phyloP scores from a whole-genome alignment of 1,140 invertebrate genomes.

The Bilobella aurantiaca region DNA sequence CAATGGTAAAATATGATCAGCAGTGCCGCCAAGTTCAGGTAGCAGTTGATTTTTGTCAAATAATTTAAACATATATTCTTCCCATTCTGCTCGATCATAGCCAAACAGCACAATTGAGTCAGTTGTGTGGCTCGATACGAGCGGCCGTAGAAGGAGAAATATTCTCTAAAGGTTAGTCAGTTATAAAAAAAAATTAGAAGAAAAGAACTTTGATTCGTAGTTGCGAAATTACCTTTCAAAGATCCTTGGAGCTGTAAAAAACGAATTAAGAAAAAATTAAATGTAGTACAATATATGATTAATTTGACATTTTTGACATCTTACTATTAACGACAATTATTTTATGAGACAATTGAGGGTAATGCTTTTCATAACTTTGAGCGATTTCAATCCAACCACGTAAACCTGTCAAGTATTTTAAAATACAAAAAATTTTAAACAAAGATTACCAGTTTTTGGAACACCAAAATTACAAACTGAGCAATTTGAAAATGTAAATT shows the following conservation, averaged over 20 bases:
- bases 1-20: background rate
- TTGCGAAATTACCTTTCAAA: background rate
- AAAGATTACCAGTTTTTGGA: too few relatives aligned
- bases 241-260: background rate
- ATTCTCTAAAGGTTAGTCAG: too few relatives aligned
- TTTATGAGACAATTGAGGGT: background rate
- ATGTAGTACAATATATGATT: too few relatives aligned
- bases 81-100: background rate
- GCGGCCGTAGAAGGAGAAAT: background rate
- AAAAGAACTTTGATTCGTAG: background rate
- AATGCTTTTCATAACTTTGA: background rate
- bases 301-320: background rate
- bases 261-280: background rate
- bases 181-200: background rate
- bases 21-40: background rate
- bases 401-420: background rate
- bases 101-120: conserved; percentile 6
- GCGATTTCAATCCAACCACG: background rate
- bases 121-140: background rate
- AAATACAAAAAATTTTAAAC: too few relatives aligned
- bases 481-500: too few relatives aligned
- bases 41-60: background rate
- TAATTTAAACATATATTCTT: background rate
- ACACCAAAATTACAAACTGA: too few relatives aligned
- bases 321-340: conserved; percentile 1